A percentile compares a stretch with the other conserved stretches of the same genome.
These are phyloP conservation scores for Agelas oroides DNA, from an alignment of 37 sponge, comb jelly and placozoan species.

Conservation along the genomic window DNA sequence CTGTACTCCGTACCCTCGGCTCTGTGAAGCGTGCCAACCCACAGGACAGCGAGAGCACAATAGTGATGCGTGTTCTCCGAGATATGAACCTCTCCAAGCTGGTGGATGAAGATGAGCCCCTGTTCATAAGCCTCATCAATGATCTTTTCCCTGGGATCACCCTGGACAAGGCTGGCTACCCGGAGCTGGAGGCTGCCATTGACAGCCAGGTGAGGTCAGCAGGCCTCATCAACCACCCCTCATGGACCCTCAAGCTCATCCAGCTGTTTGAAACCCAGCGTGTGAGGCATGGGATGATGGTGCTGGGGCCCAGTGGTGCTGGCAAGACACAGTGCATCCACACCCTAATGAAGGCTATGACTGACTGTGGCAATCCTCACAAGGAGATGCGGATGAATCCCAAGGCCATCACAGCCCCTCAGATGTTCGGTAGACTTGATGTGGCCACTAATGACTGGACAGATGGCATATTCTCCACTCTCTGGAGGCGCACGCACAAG, in stretches of 20 bases:
- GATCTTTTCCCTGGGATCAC: constrained; percentile 96
- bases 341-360: constrained; percentile 94
- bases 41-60: constrained; percentile 90
- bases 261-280: constrained; percentile 96
- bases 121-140: constrained; percentile 94
- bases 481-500: constrained; percentile 92
- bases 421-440: constrained; percentile 99
- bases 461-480: constrained; percentile 99
- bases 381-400: constrained; percentile 99
- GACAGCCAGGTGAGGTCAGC: constrained; percentile 76
- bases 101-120: constrained; percentile 99
- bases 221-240: constrained; percentile 92
- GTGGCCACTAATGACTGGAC: constrained; percentile 99
- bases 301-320: constrained; percentile 95
- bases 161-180: constrained; percentile 92
- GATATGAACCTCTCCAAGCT: constrained; percentile 99
- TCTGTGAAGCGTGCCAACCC: constrained; percentile 92
- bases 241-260: constrained; percentile 96
- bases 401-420: constrained; percentile 97
- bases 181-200: constrained; percentile 95
- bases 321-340: constrained; percentile 96
- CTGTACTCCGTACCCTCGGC: constrained; percentile 96
- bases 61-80: constrained; percentile 95
- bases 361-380: constrained; percentile 89
- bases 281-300: constrained; percentile 99